phyloP scores from a whole-genome alignment of 2,797 vertebrate genomes.

The Hippocampus kuda region DNA sequence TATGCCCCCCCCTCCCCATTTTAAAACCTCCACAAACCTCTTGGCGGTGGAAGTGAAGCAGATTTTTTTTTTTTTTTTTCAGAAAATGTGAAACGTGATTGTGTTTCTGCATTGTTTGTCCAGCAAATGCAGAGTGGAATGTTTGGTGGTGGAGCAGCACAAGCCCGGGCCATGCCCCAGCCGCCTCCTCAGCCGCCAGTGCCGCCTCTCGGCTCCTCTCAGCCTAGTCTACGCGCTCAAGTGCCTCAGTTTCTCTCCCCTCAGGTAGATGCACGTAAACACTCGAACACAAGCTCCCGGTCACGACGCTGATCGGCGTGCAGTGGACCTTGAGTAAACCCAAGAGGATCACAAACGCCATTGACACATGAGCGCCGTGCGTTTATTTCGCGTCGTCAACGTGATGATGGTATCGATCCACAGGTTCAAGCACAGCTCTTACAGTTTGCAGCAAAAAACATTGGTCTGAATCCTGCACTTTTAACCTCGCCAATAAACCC shows the following conservation, averaged over 20 bases:
- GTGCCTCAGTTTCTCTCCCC: conserved; percentile 99
- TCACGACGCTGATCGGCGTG: no score
- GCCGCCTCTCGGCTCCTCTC: conserved; percentile 97
- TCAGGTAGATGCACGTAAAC: conserved; percentile 39
- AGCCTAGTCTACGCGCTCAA: conserved; percentile 99
- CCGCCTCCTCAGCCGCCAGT: conserved; percentile 82
- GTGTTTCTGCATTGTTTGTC: not conserved
- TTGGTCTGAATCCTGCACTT: conserved; percentile 99
- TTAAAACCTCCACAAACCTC: no score
- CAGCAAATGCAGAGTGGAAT: conserved; percentile 91
- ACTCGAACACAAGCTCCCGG: not conserved
- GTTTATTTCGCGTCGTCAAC: not conserved
- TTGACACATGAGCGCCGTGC: not conserved
- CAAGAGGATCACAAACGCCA: not conserved
- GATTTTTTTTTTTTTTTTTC: not conserved
- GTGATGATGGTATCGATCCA: conserved; percentile 27
- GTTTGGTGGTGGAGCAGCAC: conserved; percentile 97
- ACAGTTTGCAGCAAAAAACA: conserved; percentile 99
- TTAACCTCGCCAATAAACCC: conserved; percentile 99
- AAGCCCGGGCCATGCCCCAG: conserved; percentile 90
- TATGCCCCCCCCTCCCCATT: no score
- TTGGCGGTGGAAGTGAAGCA: not conserved
- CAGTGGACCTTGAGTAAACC: not conserved
- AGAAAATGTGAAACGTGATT: not conserved
- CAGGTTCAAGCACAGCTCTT: conserved; percentile 99